Evolutionary conservation across 2,113 vertebrate species (phyloP).

Genomic region (Heptranchias perlo): DNA sequence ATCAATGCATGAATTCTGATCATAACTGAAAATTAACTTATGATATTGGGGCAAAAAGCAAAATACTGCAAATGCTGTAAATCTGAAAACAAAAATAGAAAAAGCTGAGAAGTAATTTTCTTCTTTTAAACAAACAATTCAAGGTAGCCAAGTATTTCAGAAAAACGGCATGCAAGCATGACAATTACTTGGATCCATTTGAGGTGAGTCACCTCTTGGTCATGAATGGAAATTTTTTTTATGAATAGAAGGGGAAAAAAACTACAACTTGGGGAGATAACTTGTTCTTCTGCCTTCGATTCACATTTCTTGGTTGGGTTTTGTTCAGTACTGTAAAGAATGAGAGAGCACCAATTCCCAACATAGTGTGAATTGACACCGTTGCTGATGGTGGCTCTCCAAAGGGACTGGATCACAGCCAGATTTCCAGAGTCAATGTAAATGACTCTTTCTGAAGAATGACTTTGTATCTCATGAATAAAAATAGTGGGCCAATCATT

Average conservation of each 20-base stretch:
- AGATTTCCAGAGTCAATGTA: not conserved
- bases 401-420: not conserved
- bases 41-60: not conserved
- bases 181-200: conserved; percentile 17
- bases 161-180: not conserved
- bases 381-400: not conserved
- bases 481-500: not conserved
- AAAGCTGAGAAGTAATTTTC: not conserved
- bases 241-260: not conserved
- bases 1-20: not conserved
- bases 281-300: not conserved
- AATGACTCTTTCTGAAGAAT: not conserved
- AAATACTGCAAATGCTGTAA: not conserved
- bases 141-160: not conserved
- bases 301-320: not conserved
- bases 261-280: not conserved
- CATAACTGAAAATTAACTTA: not conserved
- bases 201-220: not conserved
- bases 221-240: not conserved
- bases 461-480: not conserved
- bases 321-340: not conserved
- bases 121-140: conserved; percentile 13
- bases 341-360: not conserved
- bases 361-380: not conserved
- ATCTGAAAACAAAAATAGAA: not conserved